phyloP scores from a whole-genome alignment of 2,113 vertebrate species.

The Plotosus lineatus region DNA sequence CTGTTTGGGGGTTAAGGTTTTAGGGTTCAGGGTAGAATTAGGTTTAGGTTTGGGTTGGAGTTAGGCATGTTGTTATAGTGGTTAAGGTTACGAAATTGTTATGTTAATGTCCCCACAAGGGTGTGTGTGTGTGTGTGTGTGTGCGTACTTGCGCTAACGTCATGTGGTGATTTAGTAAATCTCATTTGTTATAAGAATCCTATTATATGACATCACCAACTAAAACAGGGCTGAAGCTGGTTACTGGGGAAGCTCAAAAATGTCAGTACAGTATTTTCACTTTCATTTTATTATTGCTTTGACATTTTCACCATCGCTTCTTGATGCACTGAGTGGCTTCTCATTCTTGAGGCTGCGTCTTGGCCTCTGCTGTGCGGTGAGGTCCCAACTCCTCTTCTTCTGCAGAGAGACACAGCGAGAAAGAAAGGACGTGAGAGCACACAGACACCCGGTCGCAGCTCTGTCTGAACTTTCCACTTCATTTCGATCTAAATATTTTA shows the following conservation, averaged over 20 bases:
- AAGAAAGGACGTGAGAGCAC: not conserved
- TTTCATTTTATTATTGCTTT: not conserved
- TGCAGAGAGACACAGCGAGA: slow-evolving; percentile 1
- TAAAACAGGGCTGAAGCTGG: not conserved
- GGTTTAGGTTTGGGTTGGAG: no score
- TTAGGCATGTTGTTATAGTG: no score
- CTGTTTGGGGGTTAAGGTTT: no score
- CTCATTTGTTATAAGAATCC: not conserved
- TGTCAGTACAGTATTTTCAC: not conserved
- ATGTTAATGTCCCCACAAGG: no score
- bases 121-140: not conserved
- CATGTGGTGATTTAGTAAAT: not conserved
- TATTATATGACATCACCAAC: not conserved
- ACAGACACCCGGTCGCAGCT: not conserved
- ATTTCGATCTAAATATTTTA: slow-evolving; percentile 34
- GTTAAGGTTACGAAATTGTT: no score
- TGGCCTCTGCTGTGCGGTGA: slow-evolving; percentile 29
- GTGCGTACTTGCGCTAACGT: no score
- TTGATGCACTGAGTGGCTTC: not conserved
- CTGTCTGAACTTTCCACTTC: slow-evolving; percentile 6
- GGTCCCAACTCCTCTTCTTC: slow-evolving; percentile 18
- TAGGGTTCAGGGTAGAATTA: no score
- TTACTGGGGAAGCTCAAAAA: not conserved
- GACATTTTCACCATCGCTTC: not conserved
- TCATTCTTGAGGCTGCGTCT: slow-evolving; percentile 5